Percentiles rank a stretch among this genome's conserved stretches.
Evolutionary conservation across 2,113 vertebrate species (phyloP).

Genomic region (Lepisosteus oculatus): DNA sequence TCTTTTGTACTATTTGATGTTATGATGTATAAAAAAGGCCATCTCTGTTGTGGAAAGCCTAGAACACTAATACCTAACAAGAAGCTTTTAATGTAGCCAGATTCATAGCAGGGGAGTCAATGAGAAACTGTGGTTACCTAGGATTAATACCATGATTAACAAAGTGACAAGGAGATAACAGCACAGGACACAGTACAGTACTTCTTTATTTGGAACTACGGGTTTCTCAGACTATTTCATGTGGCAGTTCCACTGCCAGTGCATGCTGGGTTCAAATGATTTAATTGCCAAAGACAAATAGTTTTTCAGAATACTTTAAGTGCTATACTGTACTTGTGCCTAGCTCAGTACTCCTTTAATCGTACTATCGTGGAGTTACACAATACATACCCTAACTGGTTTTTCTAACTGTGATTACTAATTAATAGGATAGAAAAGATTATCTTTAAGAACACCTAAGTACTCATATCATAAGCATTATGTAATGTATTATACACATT

Average conservation of each 20-base stretch:
- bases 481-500: too few relatives aligned
- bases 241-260: background rate
- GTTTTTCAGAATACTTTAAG: slow-evolving; percentile 22
- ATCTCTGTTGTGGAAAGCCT: slow-evolving; percentile 12
- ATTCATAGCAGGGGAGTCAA: slow-evolving; percentile 15
- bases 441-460: too few relatives aligned
- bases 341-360: too few relatives aligned
- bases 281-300: slow-evolving; percentile 26
- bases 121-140: background rate
- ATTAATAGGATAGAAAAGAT: too few relatives aligned
- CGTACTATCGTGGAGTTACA: too few relatives aligned
- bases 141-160: too few relatives aligned
- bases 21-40: slow-evolving; percentile 23
- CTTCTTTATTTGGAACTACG: slow-evolving; percentile 1
- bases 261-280: slow-evolving; percentile 24
- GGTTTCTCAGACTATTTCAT: background rate
- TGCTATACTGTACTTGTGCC: too few relatives aligned
- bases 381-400: too few relatives aligned
- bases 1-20: too few relatives aligned
- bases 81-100: slow-evolving; percentile 31
- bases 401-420: too few relatives aligned
- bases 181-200: background rate
- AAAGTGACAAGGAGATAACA: too few relatives aligned
- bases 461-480: too few relatives aligned
- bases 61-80: slow-evolving; percentile 29